Base-by-base conservation (phyloP, 1,140 invertebrate genomes). In the Leptopilina clavipes region DNA sequence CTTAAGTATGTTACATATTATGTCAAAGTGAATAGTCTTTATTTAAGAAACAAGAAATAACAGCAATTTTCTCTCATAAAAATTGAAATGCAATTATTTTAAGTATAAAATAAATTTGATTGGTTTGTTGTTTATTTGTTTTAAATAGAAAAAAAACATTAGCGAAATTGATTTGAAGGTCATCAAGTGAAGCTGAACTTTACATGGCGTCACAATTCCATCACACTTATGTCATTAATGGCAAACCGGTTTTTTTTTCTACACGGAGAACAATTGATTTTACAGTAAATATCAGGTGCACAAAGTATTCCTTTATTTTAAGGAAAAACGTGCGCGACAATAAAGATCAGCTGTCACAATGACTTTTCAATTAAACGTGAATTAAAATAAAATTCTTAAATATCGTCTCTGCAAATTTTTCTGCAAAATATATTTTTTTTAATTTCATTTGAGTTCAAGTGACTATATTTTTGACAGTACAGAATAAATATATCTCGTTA, bases 191-290 rank as follows among this genome's bases (percentile, higher is more conserved):
- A 52, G 48, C 14, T 52, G 48, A 52, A 52, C 14, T 52, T 52
- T 52, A n/a, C 45, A 48, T 48, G 45, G 48, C 48, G 48, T 52
- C 48, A 52, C 48, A 52, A 52, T 52, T 52, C 48, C 48, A 52
- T 52, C 48, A 52, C 48, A 52, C n/a, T 52, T 52, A 52, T 52
- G 48, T 52, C 48, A 52, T 6, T 52, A 52, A 52, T 17, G 48
- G 48, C 2, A 52, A 52, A 52, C 48, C 48, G 48, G 48, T 52
- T 52, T 52, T 40, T 14, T n/a, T 17, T 12, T n/a, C n/a, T n/a
- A 17, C 48, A 1, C 25, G 25, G 25, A 52, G 48, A 52, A 52
- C 48, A 52, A 52, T 52, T 17, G n/a, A 52, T 52, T 52, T 52
- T 52, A 52, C 48, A 17, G 48, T 52, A 52, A 52, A 52, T 52